Conservation (phyloP, 1,140 invertebrate species). For the Globodera rostochiensis region DNA sequence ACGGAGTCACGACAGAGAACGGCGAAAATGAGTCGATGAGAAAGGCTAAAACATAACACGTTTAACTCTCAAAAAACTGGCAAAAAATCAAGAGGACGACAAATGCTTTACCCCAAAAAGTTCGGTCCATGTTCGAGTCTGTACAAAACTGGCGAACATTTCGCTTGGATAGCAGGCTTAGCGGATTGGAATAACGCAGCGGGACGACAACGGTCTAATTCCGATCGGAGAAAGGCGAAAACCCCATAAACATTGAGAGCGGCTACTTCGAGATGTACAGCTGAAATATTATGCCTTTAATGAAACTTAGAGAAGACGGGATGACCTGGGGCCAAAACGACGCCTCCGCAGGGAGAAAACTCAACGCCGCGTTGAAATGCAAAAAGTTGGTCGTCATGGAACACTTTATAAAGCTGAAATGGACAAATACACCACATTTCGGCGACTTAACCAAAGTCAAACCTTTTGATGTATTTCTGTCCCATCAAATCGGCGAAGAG, state of each 20-base stretch:
- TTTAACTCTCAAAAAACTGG: background rate
- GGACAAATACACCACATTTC: background rate
- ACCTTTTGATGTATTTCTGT: conserved; percentile 24
- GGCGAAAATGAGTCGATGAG: conserved; percentile 51
- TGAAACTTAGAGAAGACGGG: background rate
- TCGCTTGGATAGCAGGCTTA: conserved; percentile 46
- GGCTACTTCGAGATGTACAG: conserved; percentile 47
- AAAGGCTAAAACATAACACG: conserved; percentile 30
- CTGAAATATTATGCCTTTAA: conserved; percentile 30
- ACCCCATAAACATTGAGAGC: conserved; percentile 48
- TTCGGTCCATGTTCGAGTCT: conserved; percentile 36
- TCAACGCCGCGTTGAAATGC: conserved; percentile 44
- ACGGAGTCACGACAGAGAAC: conserved; percentile 52
- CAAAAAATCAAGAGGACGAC: background rate
- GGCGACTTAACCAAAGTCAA: background rate
- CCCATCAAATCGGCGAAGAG: background rate
- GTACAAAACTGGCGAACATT: conserved; percentile 46
- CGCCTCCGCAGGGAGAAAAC: conserved; percentile 52
- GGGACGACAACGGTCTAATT: conserved; percentile 48
- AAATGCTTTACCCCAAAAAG: conserved; percentile 36
- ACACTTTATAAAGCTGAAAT: conserved; percentile 53
- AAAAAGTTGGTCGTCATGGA: conserved; percentile 50
- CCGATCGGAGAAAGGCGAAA: conserved; percentile 48
- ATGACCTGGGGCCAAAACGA: conserved; percentile 52
- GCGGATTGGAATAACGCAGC: conserved; percentile 35